Evolutionary conservation across 2,888 invertebrate species (phyloP).

Genomic region (Tromatobia lineatoria): DNA sequence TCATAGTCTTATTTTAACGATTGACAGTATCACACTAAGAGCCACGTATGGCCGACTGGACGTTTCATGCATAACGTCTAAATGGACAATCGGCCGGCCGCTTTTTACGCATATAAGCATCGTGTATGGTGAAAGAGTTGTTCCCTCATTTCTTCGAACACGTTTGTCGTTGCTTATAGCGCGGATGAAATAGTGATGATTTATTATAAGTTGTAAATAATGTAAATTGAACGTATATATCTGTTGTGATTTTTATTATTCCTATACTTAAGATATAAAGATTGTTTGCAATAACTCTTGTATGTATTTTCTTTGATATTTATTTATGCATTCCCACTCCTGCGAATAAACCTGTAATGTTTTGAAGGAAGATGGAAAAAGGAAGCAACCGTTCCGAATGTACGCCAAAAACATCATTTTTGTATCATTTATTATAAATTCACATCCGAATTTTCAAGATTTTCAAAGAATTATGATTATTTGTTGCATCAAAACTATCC

Average conservation of each 20-base stretch:
- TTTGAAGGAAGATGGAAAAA: background rate
- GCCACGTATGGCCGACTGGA: conserved; percentile 15
- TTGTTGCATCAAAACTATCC: too few relatives aligned
- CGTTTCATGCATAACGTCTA: background rate
- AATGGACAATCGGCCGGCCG: conserved; percentile 3
- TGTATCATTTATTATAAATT: too few relatives aligned
- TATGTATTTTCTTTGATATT: conserved; percentile 8
- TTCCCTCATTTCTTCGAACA: conserved; percentile 21
- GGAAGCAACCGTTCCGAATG: too few relatives aligned
- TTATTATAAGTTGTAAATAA: conserved; percentile 80
- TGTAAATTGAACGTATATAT: conserved; percentile 78
- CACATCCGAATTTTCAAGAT: too few relatives aligned
- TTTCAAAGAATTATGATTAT: too few relatives aligned
- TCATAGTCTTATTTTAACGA: conserved; percentile 12
- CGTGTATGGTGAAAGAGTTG: conserved; percentile 10
- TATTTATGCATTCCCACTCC: background rate
- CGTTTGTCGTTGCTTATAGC: conserved; percentile 33
- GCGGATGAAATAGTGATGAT: conserved; percentile 43
- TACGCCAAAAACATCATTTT: too few relatives aligned
- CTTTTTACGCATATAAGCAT: conserved; percentile 14
- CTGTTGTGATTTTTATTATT: conserved; percentile 75
- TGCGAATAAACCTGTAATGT: background rate
- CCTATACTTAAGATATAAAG: conserved; percentile 38
- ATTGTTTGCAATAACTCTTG: conserved; percentile 65
- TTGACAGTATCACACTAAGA: conserved; percentile 12